Evolutionary conservation across 1,140 invertebrate genomes (phyloP).

Genomic region (Idris sp.): DNA sequence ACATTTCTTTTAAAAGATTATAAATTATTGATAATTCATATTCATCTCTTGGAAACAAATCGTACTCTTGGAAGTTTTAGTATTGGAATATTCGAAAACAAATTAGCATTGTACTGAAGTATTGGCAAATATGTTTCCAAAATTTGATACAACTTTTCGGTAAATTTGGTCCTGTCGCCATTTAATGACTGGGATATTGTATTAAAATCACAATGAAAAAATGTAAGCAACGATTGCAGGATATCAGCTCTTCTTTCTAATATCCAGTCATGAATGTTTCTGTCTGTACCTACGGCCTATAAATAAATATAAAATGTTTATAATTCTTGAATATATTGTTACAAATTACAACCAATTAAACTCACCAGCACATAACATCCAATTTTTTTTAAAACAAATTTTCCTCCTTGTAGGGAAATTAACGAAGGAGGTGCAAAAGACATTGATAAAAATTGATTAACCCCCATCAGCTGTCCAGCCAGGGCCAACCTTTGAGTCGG

Average conservation of each 20-base stretch:
- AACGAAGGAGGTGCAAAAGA: conserved; percentile 86
- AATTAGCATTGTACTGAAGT: conserved; percentile 86
- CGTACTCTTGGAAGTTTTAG: conserved; percentile 87
- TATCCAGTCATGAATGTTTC: conserved; percentile 88
- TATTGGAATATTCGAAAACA: conserved; percentile 87
- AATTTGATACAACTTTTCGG: conserved; percentile 88
- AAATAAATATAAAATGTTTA: conserved; percentile 27
- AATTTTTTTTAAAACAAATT: conserved; percentile 88
- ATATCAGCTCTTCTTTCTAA: conserved; percentile 85
- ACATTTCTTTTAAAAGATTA: no score
- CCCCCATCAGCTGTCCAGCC: conserved; percentile 90
- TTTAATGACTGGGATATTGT: conserved; percentile 81
- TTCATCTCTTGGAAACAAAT: conserved; percentile 8
- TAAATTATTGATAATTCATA: no score
- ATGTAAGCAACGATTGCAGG: conserved; percentile 84
- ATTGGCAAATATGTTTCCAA: conserved; percentile 91
- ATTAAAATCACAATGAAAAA: conserved; percentile 88
- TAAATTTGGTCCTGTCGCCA: conserved; percentile 82
- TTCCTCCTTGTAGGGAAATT: conserved; percentile 88
- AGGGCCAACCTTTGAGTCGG: conserved; percentile 87
- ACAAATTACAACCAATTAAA: conserved; percentile 34
- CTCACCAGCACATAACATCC: conserved; percentile 87
- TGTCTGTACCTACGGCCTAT: conserved; percentile 90
- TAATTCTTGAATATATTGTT: no score
- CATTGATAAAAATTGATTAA: conserved; percentile 86